These are phyloP conservation scores for Esox niger DNA, from an alignment of 2,113 vertebrate genomes.

Conservation along the genomic window DNA sequence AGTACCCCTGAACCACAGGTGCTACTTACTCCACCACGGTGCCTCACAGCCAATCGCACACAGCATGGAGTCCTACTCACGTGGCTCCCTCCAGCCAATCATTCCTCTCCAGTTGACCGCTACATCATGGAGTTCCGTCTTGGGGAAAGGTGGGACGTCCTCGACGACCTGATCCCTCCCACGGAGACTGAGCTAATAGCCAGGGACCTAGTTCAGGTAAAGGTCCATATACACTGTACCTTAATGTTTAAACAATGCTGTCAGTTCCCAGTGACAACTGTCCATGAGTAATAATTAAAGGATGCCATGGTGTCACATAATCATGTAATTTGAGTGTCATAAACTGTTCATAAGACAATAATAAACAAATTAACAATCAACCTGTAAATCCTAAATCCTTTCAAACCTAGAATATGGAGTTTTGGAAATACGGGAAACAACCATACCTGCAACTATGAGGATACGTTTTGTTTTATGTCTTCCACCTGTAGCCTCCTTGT, in stretches of 20 bases:
- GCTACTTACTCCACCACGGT: slow-evolving; percentile 99
- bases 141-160: slow-evolving; percentile 92
- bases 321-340: no score
- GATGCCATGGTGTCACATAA: no score
- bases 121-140: slow-evolving; percentile 97
- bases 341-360: neutral
- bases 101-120: slow-evolving; percentile 91
- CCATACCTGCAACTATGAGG: no score
- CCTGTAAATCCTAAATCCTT: neutral
- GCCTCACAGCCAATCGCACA: slow-evolving; percentile 99
- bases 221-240: slow-evolving; percentile 16
- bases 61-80: slow-evolving; percentile 97
- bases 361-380: neutral
- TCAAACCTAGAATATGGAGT: no score
- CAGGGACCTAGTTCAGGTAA: slow-evolving; percentile 94
- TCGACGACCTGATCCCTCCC: slow-evolving; percentile 87
- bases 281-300: no score
- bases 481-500: no score
- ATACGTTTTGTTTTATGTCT: no score
- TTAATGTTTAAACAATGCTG: neutral
- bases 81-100: slow-evolving; percentile 97
- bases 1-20: slow-evolving; percentile 99
- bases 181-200: slow-evolving; percentile 90
- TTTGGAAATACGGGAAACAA: no score
- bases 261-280: neutral